Evolutionary conservation across 2,888 invertebrate species (phyloP).

Genomic region (Gandaritis pyraliata): DNA sequence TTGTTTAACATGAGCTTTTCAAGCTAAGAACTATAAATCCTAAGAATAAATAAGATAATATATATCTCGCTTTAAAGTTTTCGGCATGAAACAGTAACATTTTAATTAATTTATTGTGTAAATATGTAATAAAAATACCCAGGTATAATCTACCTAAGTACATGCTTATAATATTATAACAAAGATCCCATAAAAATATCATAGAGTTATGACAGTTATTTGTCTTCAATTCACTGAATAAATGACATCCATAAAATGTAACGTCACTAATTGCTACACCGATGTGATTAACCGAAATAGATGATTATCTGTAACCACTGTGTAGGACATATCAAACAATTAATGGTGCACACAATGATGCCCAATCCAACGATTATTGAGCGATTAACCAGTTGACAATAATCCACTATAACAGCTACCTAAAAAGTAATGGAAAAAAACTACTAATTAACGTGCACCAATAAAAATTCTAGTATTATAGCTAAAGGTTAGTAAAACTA

Average conservation of each 20-base stretch:
- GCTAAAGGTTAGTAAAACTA: no score
- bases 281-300: constrained; percentile 11
- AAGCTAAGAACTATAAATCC: no score
- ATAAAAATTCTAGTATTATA: no score
- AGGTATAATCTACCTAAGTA: no score
- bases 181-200: no score
- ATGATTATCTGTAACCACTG: constrained; percentile 8
- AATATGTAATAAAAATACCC: no score
- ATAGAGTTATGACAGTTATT: not conserved
- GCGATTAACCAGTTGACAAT: constrained; percentile 8
- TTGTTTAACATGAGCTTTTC: no score
- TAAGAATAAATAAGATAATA: no score
- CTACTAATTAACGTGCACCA: not conserved
- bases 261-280: constrained; percentile 6
- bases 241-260: not conserved
- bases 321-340: constrained; percentile 11
- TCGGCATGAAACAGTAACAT: no score
- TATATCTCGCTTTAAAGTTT: no score
- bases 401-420: not conserved
- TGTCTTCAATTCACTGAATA: not conserved
- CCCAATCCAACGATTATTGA: constrained; percentile 3
- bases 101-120: no score
- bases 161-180: no score
- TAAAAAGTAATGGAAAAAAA: not conserved
- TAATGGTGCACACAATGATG: not conserved